Base-by-base conservation (phyloP, 2,888 invertebrate genomes). In the Ernsta delagoae region DNA sequence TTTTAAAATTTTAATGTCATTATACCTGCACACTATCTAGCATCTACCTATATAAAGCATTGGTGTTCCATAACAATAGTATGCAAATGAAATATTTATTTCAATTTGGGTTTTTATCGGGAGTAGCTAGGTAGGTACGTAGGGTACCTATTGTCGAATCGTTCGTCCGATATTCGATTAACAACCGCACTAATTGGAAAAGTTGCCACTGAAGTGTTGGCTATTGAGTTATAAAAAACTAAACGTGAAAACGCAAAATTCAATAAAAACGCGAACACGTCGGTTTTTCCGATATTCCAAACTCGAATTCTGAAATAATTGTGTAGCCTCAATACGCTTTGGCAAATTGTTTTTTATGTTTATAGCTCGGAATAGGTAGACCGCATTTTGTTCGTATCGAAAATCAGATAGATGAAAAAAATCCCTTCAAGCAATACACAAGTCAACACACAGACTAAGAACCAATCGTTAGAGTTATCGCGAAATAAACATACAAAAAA, bases 171-270 rank as follows among this genome's bases (percentile, higher is more conserved):
- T 12, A 50, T 50, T 50, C 12, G 6, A 50, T 54, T 54, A 31
- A 31, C 31, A 11, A 31, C 54, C 11, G 16, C 7, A 36, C 12
- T 63, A 63, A 63, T 63, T 63, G 63, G 63, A 43, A 41, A 54
- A 54, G 54, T 63, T 63, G 54, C 54, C 53, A 41, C 41, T 39
- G 36, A 53, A 63, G 62, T 24, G 41, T 53, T 62, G 53, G 54
- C 54, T 39, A 62, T 62, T 39, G 53, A 62, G 36, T 11, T 9
- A 53, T 54, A 53, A 12, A 34, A 31, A 36, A 39, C 34, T 8
- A 61, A 61, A 50, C 48, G 12, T 45, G 8, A 12, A 61, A 61
- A 61, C n/a, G 9, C 57, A 12, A 36, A 57, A 57, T 57, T 57
- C n/a, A 54, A 54, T 54, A 24, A 54, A 24, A 54, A 39, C 50